Percentiles rank a stretch among this genome's conserved stretches.
These are phyloP conservation scores for Sialis fuliginosa DNA, from an alignment of 2,888 invertebrate species.

Conservation along the genomic window DNA sequence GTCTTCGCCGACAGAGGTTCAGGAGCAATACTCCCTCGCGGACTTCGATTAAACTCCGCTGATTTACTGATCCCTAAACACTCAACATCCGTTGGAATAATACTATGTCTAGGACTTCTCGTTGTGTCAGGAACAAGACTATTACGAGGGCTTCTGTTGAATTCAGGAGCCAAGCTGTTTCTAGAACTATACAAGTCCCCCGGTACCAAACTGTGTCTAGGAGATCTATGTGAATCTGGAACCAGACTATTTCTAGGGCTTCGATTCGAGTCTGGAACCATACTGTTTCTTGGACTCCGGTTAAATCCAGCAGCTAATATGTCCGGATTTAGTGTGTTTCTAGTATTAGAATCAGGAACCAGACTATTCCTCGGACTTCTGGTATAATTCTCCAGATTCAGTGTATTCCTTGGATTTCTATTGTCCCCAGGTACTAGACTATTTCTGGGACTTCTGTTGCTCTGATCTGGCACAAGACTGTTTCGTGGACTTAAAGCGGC, in stretches of 20 bases:
- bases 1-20: slow-evolving; percentile 33
- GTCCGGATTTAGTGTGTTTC: slow-evolving; percentile 39
- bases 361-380: slow-evolving; percentile 41
- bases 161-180: slow-evolving; percentile 32
- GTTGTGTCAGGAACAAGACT: slow-evolving; percentile 38
- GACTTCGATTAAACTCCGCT: slow-evolving; percentile 22
- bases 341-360: slow-evolving; percentile 35
- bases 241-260: slow-evolving; percentile 33
- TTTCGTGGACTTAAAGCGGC: slow-evolving; percentile 28
- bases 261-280: slow-evolving; percentile 26
- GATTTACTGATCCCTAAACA: slow-evolving; percentile 32
- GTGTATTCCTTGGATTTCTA: slow-evolving; percentile 10
- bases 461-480: slow-evolving; percentile 30
- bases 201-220: slow-evolving; percentile 43
- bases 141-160: slow-evolving; percentile 30
- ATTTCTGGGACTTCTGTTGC: slow-evolving; percentile 37
- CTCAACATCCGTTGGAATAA: slow-evolving; percentile 36
- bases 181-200: slow-evolving; percentile 32
- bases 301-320: slow-evolving; percentile 38
- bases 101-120: slow-evolving; percentile 33
- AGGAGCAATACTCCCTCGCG: slow-evolving; percentile 31
- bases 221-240: slow-evolving; percentile 21
- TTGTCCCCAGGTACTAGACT: slow-evolving; percentile 36
- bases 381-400: not conserved
- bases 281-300: slow-evolving; percentile 35